phyloP scores from a whole-genome alignment of 2,797 vertebrate genomes.

The Anguilla marmorata region DNA sequence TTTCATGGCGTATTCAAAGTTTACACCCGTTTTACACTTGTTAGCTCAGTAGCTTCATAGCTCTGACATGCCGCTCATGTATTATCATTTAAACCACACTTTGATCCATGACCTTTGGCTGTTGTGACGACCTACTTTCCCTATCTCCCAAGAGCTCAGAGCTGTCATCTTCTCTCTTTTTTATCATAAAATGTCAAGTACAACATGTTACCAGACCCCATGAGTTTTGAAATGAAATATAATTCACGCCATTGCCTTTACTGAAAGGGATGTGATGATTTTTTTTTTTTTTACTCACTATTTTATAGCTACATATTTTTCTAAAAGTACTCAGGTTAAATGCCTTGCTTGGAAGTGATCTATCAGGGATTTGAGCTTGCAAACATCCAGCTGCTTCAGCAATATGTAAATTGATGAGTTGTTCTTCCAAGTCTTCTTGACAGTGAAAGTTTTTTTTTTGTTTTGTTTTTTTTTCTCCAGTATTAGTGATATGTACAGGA shows the following conservation, averaged over 20 bases:
- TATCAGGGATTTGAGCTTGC: background rate
- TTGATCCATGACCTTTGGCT: constrained; percentile 15
- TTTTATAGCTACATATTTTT: background rate
- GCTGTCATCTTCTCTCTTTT: background rate
- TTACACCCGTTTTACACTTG: background rate
- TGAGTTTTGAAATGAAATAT: background rate
- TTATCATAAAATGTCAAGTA: background rate
- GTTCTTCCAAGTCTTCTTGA: background rate
- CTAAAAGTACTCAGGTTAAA: background rate
- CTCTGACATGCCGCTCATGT: background rate
- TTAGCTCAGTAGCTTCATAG: background rate
- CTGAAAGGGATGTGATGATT: background rate
- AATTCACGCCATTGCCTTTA: background rate
- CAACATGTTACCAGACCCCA: background rate
- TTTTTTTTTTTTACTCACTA: background rate
- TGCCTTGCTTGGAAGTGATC: background rate
- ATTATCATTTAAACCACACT: constrained; percentile 5
- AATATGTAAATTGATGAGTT: background rate
- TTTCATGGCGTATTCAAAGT: background rate
- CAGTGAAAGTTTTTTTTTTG: background rate
- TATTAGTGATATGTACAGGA: background rate
- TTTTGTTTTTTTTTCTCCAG: no score
- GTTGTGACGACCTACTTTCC: background rate
- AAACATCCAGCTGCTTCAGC: background rate
- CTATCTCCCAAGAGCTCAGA: background rate